Evolutionary conservation across 2,113 vertebrate species (phyloP), one percentile per base, ranked within the genome.

Genomic region (Lagopus leucura): DNA sequence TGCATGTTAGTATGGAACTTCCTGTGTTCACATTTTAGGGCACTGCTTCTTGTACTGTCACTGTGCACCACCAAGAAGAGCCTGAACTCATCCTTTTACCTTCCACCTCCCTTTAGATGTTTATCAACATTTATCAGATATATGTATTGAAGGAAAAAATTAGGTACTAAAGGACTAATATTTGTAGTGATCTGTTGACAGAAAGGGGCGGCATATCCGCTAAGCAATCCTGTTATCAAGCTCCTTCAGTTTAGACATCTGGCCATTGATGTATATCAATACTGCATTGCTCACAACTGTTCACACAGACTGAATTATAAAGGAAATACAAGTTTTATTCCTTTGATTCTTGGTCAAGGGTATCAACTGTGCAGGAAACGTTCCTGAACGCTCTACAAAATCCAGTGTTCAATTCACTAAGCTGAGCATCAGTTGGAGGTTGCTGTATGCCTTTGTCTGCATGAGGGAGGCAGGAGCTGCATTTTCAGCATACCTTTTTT

Each of bases 331-430:
- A 30, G 1, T 58, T 88, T 74, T 82, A 18, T 22, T 75, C 38
- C 45, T 82, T 86, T 47, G 11, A 47, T 43, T 57, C 55, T 54
- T 45, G 50, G 40, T 47, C 30, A 73, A 5, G 48, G 72, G 15
- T 67, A 64, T 60, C 42, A 54, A 17, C n/a, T 73, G 11, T 76
- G 27, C 18, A 63, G 52, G 11, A 8, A 4, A 34, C 48, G 43
- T 61, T 74, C 24, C 50, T 71, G n/a, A 79, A 32, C 25, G 7
- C 8, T 72, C 48, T 47, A 12, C 28, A n/a, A n/a, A 77, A 42
- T 0, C 1, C 28, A 47, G 7, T 34, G 1, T 43, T 66, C 19
- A 47, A 5, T 40, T 75, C 3, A 1, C 27, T 81, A 73, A 81
- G 60, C 22, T 28, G 19, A 73, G 13, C 10, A 10, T 71, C 43